Conservation (phyloP, 2,113 vertebrate genomes). For the Stegostoma tigrinum region DNA sequence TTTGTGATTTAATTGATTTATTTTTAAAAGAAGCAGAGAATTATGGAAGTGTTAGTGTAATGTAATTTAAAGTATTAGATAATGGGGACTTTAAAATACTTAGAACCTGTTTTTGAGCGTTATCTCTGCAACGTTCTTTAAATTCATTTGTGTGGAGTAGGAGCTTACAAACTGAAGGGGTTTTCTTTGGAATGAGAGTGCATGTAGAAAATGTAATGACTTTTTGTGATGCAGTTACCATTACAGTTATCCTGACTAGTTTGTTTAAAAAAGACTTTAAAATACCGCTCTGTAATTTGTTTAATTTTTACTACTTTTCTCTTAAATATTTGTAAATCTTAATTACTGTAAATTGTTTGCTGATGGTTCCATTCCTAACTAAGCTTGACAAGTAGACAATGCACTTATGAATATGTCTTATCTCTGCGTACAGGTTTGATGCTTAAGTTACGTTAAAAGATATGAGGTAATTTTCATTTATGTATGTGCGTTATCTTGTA, state of each 20-base stretch:
- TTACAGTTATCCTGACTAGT: background rate
- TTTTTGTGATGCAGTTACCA: background rate
- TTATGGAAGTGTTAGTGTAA: background rate
- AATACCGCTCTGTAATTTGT: background rate
- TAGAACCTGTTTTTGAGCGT: background rate
- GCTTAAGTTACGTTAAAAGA: background rate
- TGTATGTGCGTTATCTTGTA: background rate
- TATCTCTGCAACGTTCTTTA: background rate
- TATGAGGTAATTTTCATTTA: constrained; percentile 29
- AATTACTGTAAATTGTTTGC: constrained; percentile 29
- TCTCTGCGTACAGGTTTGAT: constrained; percentile 21
- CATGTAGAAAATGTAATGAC: background rate
- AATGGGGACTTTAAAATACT: background rate
- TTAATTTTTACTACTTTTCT: constrained; percentile 14
- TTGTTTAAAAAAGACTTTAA: background rate
- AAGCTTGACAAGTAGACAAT: constrained; percentile 18
- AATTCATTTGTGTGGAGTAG: background rate
- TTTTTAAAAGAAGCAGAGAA: background rate
- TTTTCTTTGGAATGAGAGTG: background rate
- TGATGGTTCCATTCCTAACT: constrained; percentile 24
- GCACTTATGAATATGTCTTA: constrained; percentile 22
- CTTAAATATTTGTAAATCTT: constrained; percentile 29
- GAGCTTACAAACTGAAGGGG: background rate
- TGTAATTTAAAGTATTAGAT: background rate
- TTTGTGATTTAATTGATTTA: background rate